Conservation (phyloP, 2,113 vertebrate genomes). For the Siphamia tubifer region DNA sequence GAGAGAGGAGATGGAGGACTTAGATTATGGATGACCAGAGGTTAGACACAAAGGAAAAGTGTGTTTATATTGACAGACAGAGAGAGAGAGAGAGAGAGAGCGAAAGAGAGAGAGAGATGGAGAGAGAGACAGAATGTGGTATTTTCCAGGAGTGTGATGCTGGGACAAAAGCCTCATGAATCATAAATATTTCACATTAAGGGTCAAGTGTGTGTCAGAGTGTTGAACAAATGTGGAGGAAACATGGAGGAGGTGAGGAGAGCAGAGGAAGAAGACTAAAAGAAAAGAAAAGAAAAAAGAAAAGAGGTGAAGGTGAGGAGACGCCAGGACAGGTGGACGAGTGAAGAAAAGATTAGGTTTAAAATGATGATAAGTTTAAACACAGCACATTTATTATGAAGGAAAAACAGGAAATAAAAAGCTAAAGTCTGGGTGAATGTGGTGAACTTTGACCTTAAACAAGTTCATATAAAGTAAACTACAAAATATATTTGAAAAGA, state of each 20-base stretch:
- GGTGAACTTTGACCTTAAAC: no score
- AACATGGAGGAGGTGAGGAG: background rate
- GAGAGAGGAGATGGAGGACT: background rate
- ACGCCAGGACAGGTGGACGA: no score
- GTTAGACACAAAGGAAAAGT: no score
- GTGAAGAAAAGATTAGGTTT: background rate
- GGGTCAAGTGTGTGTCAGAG: constrained; percentile 31
- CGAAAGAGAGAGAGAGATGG: background rate
- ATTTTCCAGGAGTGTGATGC: background rate
- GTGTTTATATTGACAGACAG: no score
- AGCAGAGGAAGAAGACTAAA: background rate
- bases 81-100: background rate
- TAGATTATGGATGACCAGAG: no score
- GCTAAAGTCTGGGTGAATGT: no score
- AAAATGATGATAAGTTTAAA: no score
- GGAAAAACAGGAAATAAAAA: no score
- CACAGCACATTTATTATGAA: no score
- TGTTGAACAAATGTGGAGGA: background rate
- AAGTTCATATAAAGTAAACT: no score
- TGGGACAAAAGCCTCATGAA: constrained; percentile 21
- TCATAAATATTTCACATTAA: constrained; percentile 32
- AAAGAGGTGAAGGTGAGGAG: background rate
- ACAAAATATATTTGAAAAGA: no score
- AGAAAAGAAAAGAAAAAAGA: constrained; percentile 1
- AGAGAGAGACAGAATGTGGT: background rate